These are phyloP conservation scores for Ceratotherium simum DNA, from an alignment of 2,113 vertebrate species.

Conservation along the genomic window DNA sequence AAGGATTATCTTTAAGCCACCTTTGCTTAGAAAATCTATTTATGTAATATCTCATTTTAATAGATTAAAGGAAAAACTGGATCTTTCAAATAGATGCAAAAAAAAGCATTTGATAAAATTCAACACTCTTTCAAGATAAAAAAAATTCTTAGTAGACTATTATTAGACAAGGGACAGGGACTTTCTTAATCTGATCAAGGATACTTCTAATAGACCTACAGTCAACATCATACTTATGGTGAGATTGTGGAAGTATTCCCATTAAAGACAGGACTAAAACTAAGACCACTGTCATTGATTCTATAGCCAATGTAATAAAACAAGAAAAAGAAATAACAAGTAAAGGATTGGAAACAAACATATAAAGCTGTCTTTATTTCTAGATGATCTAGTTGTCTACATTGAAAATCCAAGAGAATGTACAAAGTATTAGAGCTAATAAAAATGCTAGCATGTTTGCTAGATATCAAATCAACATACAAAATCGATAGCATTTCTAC, in stretches of 20 bases:
- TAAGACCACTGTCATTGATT: neutral
- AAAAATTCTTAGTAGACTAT: neutral
- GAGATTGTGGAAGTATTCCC: neutral
- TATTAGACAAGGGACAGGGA: neutral
- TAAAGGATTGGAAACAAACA: neutral
- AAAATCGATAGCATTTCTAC: neutral
- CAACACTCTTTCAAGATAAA: neutral
- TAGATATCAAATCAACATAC: neutral
- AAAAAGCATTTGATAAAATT: constrained; percentile 3
- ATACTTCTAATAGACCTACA: neutral
- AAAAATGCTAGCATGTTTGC: neutral
- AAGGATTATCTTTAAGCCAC: neutral
- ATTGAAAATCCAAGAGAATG: neutral
- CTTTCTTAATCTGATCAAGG: neutral
- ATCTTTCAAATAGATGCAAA: neutral
- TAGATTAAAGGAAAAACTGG: neutral
- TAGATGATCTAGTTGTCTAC: neutral
- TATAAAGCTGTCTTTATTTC: neutral
- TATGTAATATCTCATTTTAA: neutral
- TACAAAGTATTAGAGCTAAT: neutral
- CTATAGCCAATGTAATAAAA: neutral
- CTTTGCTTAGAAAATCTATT: neutral
- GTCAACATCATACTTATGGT: neutral
- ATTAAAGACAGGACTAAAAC: neutral
- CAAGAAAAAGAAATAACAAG: constrained; percentile 2